A percentile compares a stretch with the other conserved stretches of the same genome.
Evolutionary conservation across 1,140 invertebrate species (phyloP).

Genomic region (Papilio xuthus): DNA sequence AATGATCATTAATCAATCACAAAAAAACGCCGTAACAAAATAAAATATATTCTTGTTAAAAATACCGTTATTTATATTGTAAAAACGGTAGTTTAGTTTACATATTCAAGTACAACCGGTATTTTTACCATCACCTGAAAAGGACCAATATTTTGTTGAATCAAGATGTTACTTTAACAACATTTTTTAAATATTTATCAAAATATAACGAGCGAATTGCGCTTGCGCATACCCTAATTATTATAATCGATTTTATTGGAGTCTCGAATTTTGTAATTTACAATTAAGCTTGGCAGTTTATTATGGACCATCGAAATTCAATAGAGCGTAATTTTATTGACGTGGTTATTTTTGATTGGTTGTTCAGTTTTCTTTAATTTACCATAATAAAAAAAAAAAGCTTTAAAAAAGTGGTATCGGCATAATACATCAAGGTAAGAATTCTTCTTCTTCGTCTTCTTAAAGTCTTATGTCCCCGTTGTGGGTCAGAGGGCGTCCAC

Average conservation of each 20-base stretch:
- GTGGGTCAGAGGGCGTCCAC: too few relatives aligned
- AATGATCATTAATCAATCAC: constrained; percentile 1
- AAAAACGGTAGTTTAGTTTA: constrained; percentile 20
- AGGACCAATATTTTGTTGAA: constrained; percentile 9
- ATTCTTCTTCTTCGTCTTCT: too few relatives aligned
- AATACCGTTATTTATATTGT: not conserved
- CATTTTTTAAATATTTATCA: not conserved
- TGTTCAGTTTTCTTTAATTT: too few relatives aligned
- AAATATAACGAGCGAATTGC: not conserved
- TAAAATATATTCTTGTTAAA: not conserved
- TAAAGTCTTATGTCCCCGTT: too few relatives aligned
- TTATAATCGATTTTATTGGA: not conserved
- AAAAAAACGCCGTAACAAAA: not conserved
- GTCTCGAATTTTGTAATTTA: not conserved
- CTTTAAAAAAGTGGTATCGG: too few relatives aligned
- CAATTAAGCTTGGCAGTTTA: not conserved
- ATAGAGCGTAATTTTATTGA: not conserved
- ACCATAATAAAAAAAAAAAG: too few relatives aligned
- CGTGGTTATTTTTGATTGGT: not conserved
- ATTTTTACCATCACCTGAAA: constrained; percentile 2
- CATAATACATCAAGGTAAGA: too few relatives aligned
- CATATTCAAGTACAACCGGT: not conserved
- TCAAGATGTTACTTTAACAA: not conserved
- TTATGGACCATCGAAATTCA: not conserved
- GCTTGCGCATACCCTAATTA: not conserved